phyloP scores from a whole-genome alignment of 1,140 invertebrate species.

The Leguminivora glycinivorella region DNA sequence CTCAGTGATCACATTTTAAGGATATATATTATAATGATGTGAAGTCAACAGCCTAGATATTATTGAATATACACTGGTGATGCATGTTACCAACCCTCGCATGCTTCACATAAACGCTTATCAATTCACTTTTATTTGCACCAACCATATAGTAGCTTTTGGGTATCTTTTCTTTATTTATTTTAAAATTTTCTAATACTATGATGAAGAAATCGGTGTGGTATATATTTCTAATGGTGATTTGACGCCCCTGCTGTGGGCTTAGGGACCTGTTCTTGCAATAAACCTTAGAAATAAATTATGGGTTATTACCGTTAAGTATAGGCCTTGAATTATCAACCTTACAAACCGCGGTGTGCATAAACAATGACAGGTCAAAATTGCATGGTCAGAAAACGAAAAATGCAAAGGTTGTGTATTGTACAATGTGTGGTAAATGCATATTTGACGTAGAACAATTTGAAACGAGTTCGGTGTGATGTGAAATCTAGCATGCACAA shows the following conservation, averaged over 20 bases:
- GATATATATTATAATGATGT: neutral
- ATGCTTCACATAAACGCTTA: slow-evolving; percentile 59
- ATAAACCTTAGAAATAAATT: neutral
- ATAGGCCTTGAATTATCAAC: neutral
- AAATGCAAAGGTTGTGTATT: neutral
- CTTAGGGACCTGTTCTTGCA: slow-evolving; percentile 53
- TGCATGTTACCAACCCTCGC: slow-evolving; percentile 46
- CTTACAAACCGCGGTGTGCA: neutral
- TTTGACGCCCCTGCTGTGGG: slow-evolving; percentile 72
- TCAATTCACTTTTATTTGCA: slow-evolving; percentile 57
- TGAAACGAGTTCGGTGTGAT: slow-evolving; percentile 28
- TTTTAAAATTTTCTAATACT: slow-evolving; percentile 45
- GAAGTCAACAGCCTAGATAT: slow-evolving; percentile 7
- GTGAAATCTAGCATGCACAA: slow-evolving; percentile 43
- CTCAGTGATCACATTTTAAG: neutral
- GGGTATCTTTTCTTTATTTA: slow-evolving; percentile 47
- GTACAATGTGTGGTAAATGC: slow-evolving; percentile 10
- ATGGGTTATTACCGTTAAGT: neutral
- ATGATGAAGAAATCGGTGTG: slow-evolving; percentile 74
- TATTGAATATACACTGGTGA: slow-evolving; percentile 34
- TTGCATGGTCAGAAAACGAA: slow-evolving; percentile 15
- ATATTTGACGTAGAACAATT: neutral
- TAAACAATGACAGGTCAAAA: neutral
- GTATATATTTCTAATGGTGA: slow-evolving; percentile 52
- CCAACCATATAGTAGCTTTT: slow-evolving; percentile 56